Evolutionary conservation across 1,140 invertebrate species (phyloP), one percentile per base, ranked within the genome.

Genomic region (Aricia agestis): DNA sequence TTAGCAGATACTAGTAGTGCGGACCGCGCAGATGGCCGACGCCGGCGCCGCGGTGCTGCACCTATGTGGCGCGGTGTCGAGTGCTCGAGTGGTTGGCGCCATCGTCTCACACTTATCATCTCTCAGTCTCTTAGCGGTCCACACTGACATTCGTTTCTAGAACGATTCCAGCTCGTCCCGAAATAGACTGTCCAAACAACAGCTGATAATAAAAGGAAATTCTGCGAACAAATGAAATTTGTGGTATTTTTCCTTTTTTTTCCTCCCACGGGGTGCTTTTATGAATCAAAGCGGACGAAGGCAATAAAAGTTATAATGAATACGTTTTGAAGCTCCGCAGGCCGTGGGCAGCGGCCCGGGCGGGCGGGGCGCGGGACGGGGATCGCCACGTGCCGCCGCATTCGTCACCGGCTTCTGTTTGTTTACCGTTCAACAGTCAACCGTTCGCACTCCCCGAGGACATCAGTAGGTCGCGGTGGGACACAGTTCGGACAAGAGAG

Each of bases 241-340:
- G 45, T 52, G 1, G 45, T 52, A 9, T 52, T 52, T 52, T 52
- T 52, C 45, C 9, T 13, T 15, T 52, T 52, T 52, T 52, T 52
- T 52, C 45, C 45, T 52, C 45, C 45, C 45, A 52, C 45, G 45
- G 4, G 45, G 45, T 13, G 45, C 11, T 52, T 52, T 52, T 52
- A 52, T 52, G 11, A 52, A 52, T 52, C 45, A 4, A 52, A 52
- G 11, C 45, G 11, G 45, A 15, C 11, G 1, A 9, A 52, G 13
- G 45, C 45, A 52, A 52, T 52, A 52, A 52, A 52, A 52, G 45
- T 52, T 52, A 52, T 52, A 52, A 52, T 52, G 45, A 52, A 52
- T 52, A 13, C 13, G 45, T 52, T 42, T 52, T 15, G 45, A 52
- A 13, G 45, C 36, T 36, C 11, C 45, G 45, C 13, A 9, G 13